Evolutionary conservation across 2,113 vertebrate species (phyloP).

Genomic region (Boleophthalmus pectinirostris): DNA sequence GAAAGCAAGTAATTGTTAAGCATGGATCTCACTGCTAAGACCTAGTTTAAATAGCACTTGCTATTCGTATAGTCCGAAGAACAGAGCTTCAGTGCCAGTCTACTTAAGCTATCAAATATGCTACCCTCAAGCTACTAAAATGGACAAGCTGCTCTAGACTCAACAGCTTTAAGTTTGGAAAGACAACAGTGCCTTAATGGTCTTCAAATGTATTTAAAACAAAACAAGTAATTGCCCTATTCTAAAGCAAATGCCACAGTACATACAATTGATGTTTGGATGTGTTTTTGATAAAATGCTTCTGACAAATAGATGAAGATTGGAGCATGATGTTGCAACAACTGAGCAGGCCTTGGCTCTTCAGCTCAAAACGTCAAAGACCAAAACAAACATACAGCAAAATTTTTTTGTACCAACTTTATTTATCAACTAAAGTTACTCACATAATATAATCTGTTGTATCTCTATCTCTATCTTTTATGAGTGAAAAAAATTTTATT

Average conservation of each 20-base stretch:
- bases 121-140: too few relatives aligned
- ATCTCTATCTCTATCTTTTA: not conserved
- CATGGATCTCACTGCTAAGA: not conserved
- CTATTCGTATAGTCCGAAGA: not conserved
- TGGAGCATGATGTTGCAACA: constrained; percentile 2
- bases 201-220: too few relatives aligned
- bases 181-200: too few relatives aligned
- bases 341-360: not conserved
- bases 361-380: not conserved
- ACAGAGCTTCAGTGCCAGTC: not conserved
- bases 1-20: not conserved
- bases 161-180: too few relatives aligned
- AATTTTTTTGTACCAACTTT: not conserved
- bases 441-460: not conserved
- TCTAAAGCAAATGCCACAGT: not conserved
- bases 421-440: not conserved
- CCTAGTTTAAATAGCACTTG: not conserved
- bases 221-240: too few relatives aligned
- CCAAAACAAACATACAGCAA: constrained; percentile 13
- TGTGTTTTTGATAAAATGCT: not conserved
- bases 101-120: too few relatives aligned
- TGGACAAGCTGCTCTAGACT: too few relatives aligned
- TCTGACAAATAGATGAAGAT: not conserved
- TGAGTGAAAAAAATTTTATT: not conserved
- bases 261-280: not conserved